Percentiles rank a stretch among this genome's conserved stretches.
These are phyloP conservation scores for Torymus aiolomorphi DNA, from an alignment of 2,888 invertebrate genomes.

Conservation along the genomic window DNA sequence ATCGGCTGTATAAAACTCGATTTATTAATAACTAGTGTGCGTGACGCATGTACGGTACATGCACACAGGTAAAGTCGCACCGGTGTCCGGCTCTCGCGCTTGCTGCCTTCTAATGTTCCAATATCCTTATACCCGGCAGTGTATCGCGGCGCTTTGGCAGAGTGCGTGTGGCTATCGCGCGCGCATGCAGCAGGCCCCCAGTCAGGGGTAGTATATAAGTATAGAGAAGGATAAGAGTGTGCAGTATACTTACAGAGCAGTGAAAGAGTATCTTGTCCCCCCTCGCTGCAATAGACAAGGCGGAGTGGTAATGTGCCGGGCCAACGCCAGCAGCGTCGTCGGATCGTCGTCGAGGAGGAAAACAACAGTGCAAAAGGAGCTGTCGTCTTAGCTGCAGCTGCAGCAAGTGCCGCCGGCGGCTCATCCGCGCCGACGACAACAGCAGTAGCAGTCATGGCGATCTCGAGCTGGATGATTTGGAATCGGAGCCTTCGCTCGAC, in stretches of 20 bases:
- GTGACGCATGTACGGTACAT: neutral
- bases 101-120: too few relatives aligned
- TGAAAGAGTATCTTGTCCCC: too few relatives aligned
- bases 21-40: constrained; percentile 28
- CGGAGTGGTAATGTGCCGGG: too few relatives aligned
- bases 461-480: constrained; percentile 78
- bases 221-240: too few relatives aligned
- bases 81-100: too few relatives aligned
- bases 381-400: constrained; percentile 8
- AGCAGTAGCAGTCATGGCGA: constrained; percentile 73
- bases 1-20: constrained; percentile 5
- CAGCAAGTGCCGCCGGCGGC: constrained; percentile 1
- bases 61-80: too few relatives aligned
- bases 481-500: constrained; percentile 75
- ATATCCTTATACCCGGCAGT: neutral
- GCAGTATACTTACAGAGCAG: too few relatives aligned
- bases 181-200: neutral
- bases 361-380: neutral
- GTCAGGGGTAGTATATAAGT: too few relatives aligned
- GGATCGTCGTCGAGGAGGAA: too few relatives aligned
- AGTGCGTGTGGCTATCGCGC: neutral
- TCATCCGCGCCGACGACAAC: constrained; percentile 35
- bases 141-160: neutral
- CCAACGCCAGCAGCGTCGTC: too few relatives aligned
- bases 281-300: too few relatives aligned